phyloP scores from a whole-genome alignment of 1,140 invertebrate species.

The Laupala kohalensis region DNA sequence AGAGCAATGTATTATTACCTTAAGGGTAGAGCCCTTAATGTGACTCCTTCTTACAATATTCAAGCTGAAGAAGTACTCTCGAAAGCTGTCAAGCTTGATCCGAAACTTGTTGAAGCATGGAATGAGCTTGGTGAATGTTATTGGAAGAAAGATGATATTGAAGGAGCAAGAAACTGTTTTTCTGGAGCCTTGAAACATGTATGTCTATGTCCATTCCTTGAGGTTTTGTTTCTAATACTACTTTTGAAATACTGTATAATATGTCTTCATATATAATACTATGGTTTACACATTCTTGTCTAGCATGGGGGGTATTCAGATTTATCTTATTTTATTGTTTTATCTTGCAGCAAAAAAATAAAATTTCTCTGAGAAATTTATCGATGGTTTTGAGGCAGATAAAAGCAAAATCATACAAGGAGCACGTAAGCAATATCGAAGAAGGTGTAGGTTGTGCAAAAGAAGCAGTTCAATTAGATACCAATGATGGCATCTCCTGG shows the following conservation, averaged over 20 bases:
- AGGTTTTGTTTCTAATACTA: background rate
- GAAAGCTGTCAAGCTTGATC: constrained; percentile 75
- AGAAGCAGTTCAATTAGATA: constrained; percentile 67
- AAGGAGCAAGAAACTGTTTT: constrained; percentile 75
- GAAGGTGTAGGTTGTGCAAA: constrained; percentile 66
- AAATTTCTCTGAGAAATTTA: constrained; percentile 62
- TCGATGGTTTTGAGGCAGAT: constrained; percentile 73
- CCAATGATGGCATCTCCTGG: constrained; percentile 75
- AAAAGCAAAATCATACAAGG: constrained; percentile 32
- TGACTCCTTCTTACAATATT: constrained; percentile 48
- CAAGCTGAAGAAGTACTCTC: constrained; percentile 60
- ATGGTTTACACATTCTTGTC: no score
- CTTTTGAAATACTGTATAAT: background rate
- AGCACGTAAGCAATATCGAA: constrained; percentile 49
- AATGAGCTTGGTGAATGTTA: constrained; percentile 82
- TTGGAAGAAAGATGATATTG: constrained; percentile 73
- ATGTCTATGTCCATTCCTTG: constrained; percentile 24
- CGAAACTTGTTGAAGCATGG: constrained; percentile 70
- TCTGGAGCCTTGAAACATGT: constrained; percentile 67
- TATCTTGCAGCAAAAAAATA: constrained; percentile 50
- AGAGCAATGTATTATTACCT: constrained; percentile 57
- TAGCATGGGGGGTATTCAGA: background rate
- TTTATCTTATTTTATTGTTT: background rate
- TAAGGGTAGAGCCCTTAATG: constrained; percentile 63
- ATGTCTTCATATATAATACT: background rate